Evolutionary conservation across 2,113 vertebrate species (phyloP), one percentile per base, ranked within the genome.

Genomic region (Leuciscus idus): DNA sequence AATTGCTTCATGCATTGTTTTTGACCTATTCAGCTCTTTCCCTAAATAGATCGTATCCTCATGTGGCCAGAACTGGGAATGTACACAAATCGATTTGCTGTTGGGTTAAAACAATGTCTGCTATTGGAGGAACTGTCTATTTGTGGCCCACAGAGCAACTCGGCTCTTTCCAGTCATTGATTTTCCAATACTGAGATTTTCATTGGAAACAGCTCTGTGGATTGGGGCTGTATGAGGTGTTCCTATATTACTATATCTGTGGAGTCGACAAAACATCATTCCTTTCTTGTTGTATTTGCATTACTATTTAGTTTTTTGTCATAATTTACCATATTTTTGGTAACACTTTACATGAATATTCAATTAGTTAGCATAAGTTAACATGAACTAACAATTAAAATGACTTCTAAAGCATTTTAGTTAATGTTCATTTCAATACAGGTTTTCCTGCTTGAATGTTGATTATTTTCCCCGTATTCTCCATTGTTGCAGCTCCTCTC

Each of bases 121-220:
- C 64, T 39, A 50, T 48, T 10, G 46, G 39, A 55, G 23, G 30
- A 33, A 39, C n/a, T 84, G 30, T 74, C 77, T 84, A 83, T 73
- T 57, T 75, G 74, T 57, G 28, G 46, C 46, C 73, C 23, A 87
- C 72, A 85, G 13, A 74, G 64, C 70, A 61, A 86, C 46, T 70
- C 79, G 12, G 55, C 55, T 55, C 55, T 84, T 79, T 86, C 55
- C 72, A 87, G 66, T 4, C 28, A 89, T 85, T 84, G 57, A 83
- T 89, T 88, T 55, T 86, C 81, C 75, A 84, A 70, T 75, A 52
- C 57, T 48, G 57, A 26, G 59, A 33, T 66, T 61, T 78, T 26
- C 28, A 79, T 59, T 70, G 30, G 50, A 28, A 66, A 62, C 66
- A 23, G 46, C 17, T 28, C 15, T 26, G 15, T 39, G 77, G 28